Evolutionary conservation across 2,113 vertebrate genomes (phyloP).

Genomic region (Clarias macrocephalus): DNA sequence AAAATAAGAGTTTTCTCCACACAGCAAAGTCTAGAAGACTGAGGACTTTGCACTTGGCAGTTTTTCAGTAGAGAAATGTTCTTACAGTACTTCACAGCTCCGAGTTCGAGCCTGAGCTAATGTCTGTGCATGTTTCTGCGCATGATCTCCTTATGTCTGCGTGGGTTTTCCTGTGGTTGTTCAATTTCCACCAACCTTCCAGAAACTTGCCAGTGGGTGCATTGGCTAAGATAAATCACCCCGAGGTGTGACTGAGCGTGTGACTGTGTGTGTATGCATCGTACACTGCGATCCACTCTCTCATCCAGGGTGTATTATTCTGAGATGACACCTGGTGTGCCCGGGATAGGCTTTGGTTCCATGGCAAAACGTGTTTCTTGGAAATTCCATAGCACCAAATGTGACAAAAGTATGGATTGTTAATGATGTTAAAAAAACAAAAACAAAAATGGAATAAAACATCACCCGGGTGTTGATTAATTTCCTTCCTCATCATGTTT

Average conservation of each 20-base stretch:
- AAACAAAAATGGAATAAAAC: no score
- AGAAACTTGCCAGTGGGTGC: background rate
- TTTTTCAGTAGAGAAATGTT: background rate
- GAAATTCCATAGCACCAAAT: no score
- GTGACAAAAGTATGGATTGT: no score
- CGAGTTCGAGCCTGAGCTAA: background rate
- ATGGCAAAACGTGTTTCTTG: background rate
- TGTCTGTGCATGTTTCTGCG: background rate
- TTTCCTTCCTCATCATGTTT: no score
- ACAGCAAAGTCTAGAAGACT: background rate
- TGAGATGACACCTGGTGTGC: background rate
- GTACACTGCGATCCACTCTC: background rate
- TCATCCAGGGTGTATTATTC: background rate
- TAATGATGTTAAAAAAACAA: no score
- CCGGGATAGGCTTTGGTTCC: background rate
- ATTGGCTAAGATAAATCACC: background rate
- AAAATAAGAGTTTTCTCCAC: background rate
- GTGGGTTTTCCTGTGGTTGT: slow-evolving; percentile 2
- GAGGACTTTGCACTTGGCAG: background rate
- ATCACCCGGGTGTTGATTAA: no score
- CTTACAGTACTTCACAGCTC: background rate
- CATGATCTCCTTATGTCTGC: background rate
- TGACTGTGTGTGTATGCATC: background rate
- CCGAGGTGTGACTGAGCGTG: background rate
- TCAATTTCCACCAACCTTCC: background rate